Conservation (phyloP, 2,113 vertebrate species). For the Cyprinodon variegatus region DNA sequence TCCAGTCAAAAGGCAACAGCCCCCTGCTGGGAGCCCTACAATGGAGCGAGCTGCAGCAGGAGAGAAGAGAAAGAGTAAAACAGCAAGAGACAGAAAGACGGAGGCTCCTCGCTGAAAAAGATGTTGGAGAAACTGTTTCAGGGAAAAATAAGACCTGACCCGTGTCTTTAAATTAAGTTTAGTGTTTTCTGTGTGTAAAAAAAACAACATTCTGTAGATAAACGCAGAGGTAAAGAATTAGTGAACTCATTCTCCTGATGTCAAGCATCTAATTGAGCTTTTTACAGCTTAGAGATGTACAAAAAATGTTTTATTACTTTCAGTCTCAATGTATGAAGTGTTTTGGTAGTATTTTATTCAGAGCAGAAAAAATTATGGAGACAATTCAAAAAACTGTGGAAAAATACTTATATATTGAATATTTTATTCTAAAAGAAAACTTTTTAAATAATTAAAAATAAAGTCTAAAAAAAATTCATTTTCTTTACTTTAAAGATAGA, state of each 20-base stretch:
- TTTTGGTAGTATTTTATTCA: too few species aligned
- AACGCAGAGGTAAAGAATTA: neutral
- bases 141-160: slow-evolving; percentile 2
- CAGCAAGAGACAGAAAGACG: neutral
- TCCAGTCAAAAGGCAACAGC: slow-evolving; percentile 75
- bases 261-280: neutral
- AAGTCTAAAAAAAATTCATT: neutral
- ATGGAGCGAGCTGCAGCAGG: slow-evolving; percentile 45
- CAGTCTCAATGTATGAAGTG: neutral
- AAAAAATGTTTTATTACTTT: neutral
- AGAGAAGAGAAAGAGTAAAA: slow-evolving; percentile 35
- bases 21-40: slow-evolving; percentile 62
- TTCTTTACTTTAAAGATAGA: neutral
- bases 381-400: neutral
- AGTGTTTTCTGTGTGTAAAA: neutral
- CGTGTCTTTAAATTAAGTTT: neutral
- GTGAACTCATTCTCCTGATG: neutral
- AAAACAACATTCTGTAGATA: neutral
- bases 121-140: neutral
- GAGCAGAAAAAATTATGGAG: too few species aligned
- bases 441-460: neutral
- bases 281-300: neutral
- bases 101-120: neutral
- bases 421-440: neutral
- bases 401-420: too few species aligned